These are phyloP conservation scores for Coenonympha arcania DNA, from an alignment of 2,888 invertebrate genomes.

Conservation along the genomic window DNA sequence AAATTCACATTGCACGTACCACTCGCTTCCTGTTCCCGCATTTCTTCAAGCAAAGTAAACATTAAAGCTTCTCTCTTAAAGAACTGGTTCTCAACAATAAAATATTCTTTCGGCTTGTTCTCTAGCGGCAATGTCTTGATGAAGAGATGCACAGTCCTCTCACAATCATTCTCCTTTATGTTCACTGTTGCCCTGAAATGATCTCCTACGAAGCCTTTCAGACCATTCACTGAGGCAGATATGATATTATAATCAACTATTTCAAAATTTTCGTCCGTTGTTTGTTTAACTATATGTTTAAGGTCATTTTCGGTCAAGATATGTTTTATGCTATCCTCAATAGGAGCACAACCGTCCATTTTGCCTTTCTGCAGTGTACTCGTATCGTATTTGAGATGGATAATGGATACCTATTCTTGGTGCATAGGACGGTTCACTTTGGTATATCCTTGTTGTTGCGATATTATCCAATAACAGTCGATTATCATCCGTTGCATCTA, in stretches of 20 bases:
- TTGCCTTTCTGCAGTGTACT: neutral
- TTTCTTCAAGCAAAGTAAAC: slow-evolving; percentile 46
- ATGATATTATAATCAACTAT: neutral
- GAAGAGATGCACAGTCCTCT: slow-evolving; percentile 41
- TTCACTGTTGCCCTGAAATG: slow-evolving; percentile 43
- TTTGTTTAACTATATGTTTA: neutral
- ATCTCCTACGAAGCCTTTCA: slow-evolving; percentile 56
- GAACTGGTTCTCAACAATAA: slow-evolving; percentile 43
- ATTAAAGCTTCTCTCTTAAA: slow-evolving; percentile 49
- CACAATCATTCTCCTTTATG: slow-evolving; percentile 30
- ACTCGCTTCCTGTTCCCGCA: too few relatives aligned
- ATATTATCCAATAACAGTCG: slow-evolving; percentile 2
- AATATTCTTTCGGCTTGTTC: slow-evolving; percentile 51
- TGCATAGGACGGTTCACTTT: neutral
- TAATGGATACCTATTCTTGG: neutral
- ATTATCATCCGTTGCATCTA: neutral
- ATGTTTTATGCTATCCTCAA: neutral
- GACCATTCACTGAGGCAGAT: slow-evolving; percentile 39
- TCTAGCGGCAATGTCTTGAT: slow-evolving; percentile 47
- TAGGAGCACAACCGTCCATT: neutral
- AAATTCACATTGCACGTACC: too few relatives aligned
- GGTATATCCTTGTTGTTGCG: neutral
- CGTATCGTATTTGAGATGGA: neutral
- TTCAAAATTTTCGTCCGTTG: neutral
- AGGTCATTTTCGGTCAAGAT: neutral